Base-by-base conservation (phyloP, 2,797 vertebrate genomes). In the Scolopax bukidnonensis region DNA sequence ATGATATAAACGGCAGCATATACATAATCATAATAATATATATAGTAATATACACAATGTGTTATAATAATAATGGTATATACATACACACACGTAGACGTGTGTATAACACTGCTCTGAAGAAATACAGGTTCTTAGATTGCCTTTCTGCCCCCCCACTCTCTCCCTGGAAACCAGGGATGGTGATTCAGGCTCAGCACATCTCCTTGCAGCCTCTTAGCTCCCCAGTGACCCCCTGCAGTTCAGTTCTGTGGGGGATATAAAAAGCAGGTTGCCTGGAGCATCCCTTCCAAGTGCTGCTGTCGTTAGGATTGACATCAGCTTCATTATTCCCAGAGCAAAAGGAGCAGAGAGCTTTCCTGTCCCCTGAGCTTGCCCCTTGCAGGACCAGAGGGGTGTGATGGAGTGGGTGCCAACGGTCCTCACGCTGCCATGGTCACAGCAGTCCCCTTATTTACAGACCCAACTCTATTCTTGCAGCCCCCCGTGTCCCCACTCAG, bases 141-240 rank as follows among this genome's bases (percentile, higher is more conserved):
- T 71, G 33, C 56, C 19, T 21, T 53, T 70, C 40, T 79, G 75
- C 50, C 5, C 3, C 57, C 33, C 32, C 20, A 36, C 24, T 85
- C 4, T 4, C 32, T 84, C 68, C 9, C 1, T 20, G 6, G 54
- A 74, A 87, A 24, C 17, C 67, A 6, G 36, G 2, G n/a, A 16
- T 25, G 71, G 59, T 69, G 40, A 21, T 43, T 84, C 0, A 10
- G 48, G 23, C 70, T 57, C 69, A 15, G 68, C 28, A 43, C 43
- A 24, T 61, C 70, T 59, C 47, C 73, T 75, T 12, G 3, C 43
- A 56, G 67, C 56, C 60, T 78, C 67, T 75, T 20, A 82, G 80
- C 23, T 41, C 6, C 27, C 13, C 0, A 0, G 11, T 47, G 63
- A 67, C 81, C 56, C 64, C 13, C 1, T 3, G 25, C 9, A 36